phyloP scores from a whole-genome alignment of 2,888 invertebrate species.

The Amphipoea oculea region DNA sequence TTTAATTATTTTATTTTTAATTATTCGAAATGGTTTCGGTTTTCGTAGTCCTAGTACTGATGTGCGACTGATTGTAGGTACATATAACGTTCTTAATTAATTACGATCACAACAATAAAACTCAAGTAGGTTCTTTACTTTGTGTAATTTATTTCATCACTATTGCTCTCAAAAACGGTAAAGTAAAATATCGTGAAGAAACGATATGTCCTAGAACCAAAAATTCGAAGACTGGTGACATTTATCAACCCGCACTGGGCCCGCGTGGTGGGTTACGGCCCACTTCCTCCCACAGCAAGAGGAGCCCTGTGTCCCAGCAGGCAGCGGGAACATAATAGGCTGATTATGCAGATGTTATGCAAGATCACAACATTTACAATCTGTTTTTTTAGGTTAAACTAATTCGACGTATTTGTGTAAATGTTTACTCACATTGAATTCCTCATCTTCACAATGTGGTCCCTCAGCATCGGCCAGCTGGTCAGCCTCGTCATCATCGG shows the following conservation, averaged over 20 bases:
- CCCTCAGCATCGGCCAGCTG: slow-evolving; percentile 71
- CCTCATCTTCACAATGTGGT: slow-evolving; percentile 94
- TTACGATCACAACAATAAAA: not conserved
- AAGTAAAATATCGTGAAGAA: too few species aligned
- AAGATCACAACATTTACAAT: not conserved
- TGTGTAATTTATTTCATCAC: too few species aligned
- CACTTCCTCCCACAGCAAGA: too few species aligned
- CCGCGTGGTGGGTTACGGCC: too few species aligned
- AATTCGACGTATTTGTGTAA: not conserved
- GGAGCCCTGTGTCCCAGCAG: too few species aligned
- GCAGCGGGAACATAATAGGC: too few species aligned
- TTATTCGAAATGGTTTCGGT: not conserved
- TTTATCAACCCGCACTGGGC: too few species aligned
- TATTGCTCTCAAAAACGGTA: too few species aligned
- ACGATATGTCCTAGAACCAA: too few species aligned
- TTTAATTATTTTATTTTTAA: not conserved
- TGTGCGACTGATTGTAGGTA: not conserved
- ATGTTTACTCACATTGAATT: slow-evolving; percentile 92
- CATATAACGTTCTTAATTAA: not conserved
- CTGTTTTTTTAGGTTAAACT: not conserved
- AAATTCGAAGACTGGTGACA: too few species aligned
- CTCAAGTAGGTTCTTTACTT: too few species aligned
- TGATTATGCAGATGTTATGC: too few species aligned
- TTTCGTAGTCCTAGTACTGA: not conserved
- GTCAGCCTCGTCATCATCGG: slow-evolving; percentile 54